Base-by-base conservation (phyloP, 2,888 invertebrate species). In the Oxytorus armatus region DNA sequence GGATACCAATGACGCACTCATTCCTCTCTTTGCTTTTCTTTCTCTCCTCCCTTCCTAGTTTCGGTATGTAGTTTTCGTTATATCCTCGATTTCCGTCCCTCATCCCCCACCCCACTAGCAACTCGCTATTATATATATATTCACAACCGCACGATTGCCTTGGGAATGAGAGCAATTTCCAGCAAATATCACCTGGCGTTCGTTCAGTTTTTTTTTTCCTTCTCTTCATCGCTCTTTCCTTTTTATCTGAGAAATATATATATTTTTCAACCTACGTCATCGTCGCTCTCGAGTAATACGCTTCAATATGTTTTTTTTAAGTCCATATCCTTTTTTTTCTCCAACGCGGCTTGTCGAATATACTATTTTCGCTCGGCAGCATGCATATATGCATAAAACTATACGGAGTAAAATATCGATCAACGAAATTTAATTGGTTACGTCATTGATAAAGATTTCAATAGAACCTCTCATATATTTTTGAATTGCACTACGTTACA, bases 211-310 rank as follows among this genome's bases (percentile, higher is more conserved):
- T 65, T 10, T 1, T 2, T 29, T 3, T 21, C 53, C 33, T 29
- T 25, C 36, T 55, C n/a, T 47, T 55, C 7, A n/a, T 29, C 61
- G 11, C 39, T 36, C 59, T 14, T 47, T 44, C 5, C 5, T 8
- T 63, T 70, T 49, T 39, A 66, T 42, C 36, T 29, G 47, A 49
- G 33, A 79, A 76, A 79, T 66, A 49, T 53, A 79, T n/a, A n/a
- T n/a, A n/a, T n/a, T 66, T 75, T 61, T 55, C 33, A 66, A 66
- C 51, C 49, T 72, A 14, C 18, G 39, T 72, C 49, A 25, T 55
- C 61, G 69, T 73, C 63, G 44, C 11, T n/a, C 39, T 0, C n/a
- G n/a, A 14, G 29, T 47, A 49, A 74, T 49, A 69, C 55, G 51
- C 21, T 33, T 44, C 59, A 44, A 66, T 44, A 36, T 44, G 65